phyloP scores from a whole-genome alignment of 2,113 vertebrate genomes.

The Phalacrocorax aristotelis region DNA sequence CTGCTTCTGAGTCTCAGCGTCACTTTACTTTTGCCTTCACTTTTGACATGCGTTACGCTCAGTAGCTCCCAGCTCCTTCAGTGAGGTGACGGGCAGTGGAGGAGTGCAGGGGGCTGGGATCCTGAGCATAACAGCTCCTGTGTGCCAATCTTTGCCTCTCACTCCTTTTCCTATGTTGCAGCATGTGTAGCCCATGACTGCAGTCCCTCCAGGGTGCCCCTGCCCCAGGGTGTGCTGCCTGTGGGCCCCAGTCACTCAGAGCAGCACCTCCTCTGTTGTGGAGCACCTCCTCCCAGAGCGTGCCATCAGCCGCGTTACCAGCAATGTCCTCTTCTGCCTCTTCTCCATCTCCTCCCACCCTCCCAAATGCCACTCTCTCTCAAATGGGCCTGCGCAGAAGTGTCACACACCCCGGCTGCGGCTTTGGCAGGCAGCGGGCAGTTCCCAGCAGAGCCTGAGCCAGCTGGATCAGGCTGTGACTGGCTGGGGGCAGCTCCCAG shows the following conservation, averaged over 20 bases:
- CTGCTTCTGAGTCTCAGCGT: background rate
- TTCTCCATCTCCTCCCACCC: background rate
- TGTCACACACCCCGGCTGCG: accelerated
- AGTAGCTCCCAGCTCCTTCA: background rate
- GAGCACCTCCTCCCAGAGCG: accelerated
- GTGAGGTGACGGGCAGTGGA: accelerated
- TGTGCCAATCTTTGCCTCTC: background rate
- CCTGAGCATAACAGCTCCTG: accelerated
- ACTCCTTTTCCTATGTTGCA: background rate
- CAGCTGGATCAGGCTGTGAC: accelerated
- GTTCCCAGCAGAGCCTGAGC: background rate
- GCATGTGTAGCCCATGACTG: accelerated
- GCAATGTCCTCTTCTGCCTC: background rate
- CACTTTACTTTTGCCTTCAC: background rate
- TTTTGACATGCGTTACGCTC: accelerated
- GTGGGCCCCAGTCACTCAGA: accelerated
- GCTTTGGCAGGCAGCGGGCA: too few species aligned
- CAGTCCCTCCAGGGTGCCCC: too few species aligned
- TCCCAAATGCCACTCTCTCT: background rate
- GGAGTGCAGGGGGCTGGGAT: background rate
- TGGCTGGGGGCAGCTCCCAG: accelerated
- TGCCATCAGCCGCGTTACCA: accelerated
- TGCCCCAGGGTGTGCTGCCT: accelerated
- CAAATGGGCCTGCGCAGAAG: background rate
- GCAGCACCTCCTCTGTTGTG: accelerated